These are phyloP conservation scores for Atractosteus spatula DNA, from an alignment of 2,113 vertebrate genomes.

Conservation along the genomic window DNA sequence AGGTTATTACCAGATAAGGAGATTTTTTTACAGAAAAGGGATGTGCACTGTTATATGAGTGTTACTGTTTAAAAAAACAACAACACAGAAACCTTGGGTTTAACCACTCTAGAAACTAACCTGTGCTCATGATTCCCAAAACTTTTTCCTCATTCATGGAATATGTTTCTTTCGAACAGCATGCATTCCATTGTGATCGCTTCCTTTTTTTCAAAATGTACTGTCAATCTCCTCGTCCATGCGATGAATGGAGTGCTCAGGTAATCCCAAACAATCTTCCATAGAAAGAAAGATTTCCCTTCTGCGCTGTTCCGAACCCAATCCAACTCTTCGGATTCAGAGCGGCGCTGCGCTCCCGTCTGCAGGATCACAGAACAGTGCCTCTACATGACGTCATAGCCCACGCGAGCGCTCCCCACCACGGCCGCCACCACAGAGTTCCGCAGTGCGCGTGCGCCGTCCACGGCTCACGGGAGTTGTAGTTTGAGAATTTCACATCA, in stretches of 20 bases:
- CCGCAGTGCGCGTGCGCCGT: too few relatives aligned
- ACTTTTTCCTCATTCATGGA: slow-evolving; percentile 66
- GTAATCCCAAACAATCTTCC: slow-evolving; percentile 37
- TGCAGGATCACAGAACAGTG: too few relatives aligned
- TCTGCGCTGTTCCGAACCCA: slow-evolving; percentile 43
- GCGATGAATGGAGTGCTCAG: slow-evolving; percentile 2
- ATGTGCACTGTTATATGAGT: too few relatives aligned
- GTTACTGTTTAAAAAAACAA: too few relatives aligned
- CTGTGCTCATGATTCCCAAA: slow-evolving; percentile 74
- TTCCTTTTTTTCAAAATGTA: slow-evolving; percentile 40
- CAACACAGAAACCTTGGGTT: neutral
- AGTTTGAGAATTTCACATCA: slow-evolving; percentile 32
- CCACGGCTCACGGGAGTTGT: slow-evolving; percentile 43
- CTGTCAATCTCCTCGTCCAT: slow-evolving; percentile 12
- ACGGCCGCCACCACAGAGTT: neutral
- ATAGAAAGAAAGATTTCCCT: slow-evolving; percentile 38
- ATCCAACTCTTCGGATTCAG: neutral
- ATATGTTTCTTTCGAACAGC: slow-evolving; percentile 57
- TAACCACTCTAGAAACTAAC: slow-evolving; percentile 50
- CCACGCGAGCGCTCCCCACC: slow-evolving; percentile 37
- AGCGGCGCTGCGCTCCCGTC: neutral
- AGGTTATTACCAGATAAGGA: too few relatives aligned
- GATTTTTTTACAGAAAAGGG: too few relatives aligned
- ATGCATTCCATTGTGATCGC: slow-evolving; percentile 15
- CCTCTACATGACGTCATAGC: neutral